A percentile compares a stretch with the other conserved stretches of the same genome.
Conservation (phyloP, 1,140 invertebrate species). For the Aphidius ervi region DNA sequence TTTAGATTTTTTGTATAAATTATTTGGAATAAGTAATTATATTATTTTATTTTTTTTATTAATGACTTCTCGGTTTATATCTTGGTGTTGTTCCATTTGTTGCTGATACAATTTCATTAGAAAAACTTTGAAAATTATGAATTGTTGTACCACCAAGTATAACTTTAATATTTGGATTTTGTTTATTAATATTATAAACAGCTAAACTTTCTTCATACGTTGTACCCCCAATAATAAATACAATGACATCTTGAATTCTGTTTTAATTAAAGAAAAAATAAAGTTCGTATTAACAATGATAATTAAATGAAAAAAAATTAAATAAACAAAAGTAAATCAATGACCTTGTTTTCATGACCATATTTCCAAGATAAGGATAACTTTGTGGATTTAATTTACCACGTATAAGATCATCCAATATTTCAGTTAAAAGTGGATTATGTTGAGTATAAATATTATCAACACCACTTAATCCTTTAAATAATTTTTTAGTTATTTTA, state of each 20-base stretch:
- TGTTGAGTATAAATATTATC: slow-evolving; percentile 98
- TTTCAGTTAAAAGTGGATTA: slow-evolving; percentile 78
- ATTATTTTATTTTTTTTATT: slow-evolving; percentile 10
- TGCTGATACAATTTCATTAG: slow-evolving; percentile 65
- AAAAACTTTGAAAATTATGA: slow-evolving; percentile 82
- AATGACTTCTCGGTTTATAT: slow-evolving; percentile 39
- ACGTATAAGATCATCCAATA: slow-evolving; percentile 84
- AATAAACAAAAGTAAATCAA: slow-evolving; percentile 1
- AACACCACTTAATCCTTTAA: slow-evolving; percentile 84
- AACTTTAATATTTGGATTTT: slow-evolving; percentile 69
- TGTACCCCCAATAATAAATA: slow-evolving; percentile 93
- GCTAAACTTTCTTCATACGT: slow-evolving; percentile 94
- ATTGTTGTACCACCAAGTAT: slow-evolving; percentile 87
- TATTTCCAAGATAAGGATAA: slow-evolving; percentile 76
- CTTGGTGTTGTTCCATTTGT: slow-evolving; percentile 41
- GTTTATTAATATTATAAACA: slow-evolving; percentile 80
- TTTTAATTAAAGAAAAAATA: slow-evolving; percentile 26
- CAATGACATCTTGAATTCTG: slow-evolving; percentile 84
- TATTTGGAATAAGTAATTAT: slow-evolving; percentile 17
- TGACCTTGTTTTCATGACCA: slow-evolving; percentile 41
- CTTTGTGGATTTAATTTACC: slow-evolving; percentile 77
- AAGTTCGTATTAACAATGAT: slow-evolving; percentile 6
- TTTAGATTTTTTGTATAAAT: slow-evolving; percentile 9
- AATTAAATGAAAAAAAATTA: background rate
- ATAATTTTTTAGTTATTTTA: slow-evolving; percentile 86